Conservation (phyloP, 2,888 invertebrate species). For the Drosophila niveifrons region DNA sequence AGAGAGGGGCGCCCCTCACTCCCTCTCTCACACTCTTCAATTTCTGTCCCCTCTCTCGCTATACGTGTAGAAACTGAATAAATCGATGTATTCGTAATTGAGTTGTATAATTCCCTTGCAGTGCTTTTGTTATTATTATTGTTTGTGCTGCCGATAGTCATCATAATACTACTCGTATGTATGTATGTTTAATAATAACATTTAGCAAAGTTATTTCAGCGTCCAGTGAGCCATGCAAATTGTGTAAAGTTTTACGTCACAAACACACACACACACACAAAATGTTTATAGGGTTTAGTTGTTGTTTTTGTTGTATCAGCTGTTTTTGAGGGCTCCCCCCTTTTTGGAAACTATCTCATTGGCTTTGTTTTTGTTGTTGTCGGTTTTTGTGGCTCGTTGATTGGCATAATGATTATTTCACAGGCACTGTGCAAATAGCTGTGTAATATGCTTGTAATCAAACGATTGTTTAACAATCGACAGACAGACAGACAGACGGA, state of each 20-base stretch:
- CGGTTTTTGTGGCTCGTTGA: conserved; percentile 31
- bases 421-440: conserved; percentile 32
- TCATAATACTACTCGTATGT: conserved; percentile 26
- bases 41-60: neutral
- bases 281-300: conserved; percentile 19
- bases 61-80: conserved; percentile 29
- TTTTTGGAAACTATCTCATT: neutral
- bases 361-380: neutral
- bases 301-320: conserved; percentile 29
- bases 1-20: conserved; percentile 5
- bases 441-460: conserved; percentile 24
- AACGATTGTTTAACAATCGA: conserved; percentile 16
- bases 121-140: conserved; percentile 35
- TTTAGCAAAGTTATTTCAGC: conserved; percentile 72
- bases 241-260: conserved; percentile 51
- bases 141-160: conserved; percentile 30
- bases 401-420: conserved; percentile 53
- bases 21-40: neutral
- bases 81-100: conserved; percentile 47
- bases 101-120: conserved; percentile 55
- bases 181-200: conserved; percentile 58
- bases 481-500: too few species aligned
- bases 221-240: conserved; percentile 74
- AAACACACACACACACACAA: conserved; percentile 17
- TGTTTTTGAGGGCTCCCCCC: conserved; percentile 20